These are phyloP conservation scores for Mythimna impura DNA, from an alignment of 2,888 invertebrate genomes.

Conservation along the genomic window DNA sequence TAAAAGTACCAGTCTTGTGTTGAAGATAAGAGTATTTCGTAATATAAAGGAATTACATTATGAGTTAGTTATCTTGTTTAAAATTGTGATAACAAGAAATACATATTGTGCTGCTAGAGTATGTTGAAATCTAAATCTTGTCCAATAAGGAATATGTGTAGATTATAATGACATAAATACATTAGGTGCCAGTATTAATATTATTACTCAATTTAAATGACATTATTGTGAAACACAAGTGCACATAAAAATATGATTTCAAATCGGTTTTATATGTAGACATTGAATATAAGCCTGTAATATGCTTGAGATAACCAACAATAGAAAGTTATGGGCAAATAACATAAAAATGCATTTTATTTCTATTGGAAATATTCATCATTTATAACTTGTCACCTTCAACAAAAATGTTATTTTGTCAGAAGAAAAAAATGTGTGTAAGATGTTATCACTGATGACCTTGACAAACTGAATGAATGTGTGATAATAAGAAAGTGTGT, in stretches of 20 bases:
- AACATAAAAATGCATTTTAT: constrained; percentile 13
- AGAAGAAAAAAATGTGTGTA: neutral
- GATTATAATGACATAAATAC: constrained; percentile 25
- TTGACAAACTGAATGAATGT: constrained; percentile 30
- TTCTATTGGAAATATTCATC: constrained; percentile 5
- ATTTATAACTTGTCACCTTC: neutral
- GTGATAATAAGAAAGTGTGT: constrained; percentile 21
- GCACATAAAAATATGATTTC: neutral
- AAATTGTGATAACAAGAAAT: constrained; percentile 58
- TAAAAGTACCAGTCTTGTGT: constrained; percentile 52
- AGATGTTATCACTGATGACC: constrained; percentile 37
- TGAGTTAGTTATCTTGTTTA: constrained; percentile 60
- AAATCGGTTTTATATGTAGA: neutral
- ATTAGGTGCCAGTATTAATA: neutral
- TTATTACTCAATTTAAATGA: constrained; percentile 8
- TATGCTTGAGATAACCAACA: constrained; percentile 24
- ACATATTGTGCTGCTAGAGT: constrained; percentile 38
- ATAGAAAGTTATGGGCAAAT: constrained; percentile 22
- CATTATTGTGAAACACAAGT: neutral
- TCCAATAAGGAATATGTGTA: constrained; percentile 42
- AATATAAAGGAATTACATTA: constrained; percentile 51
- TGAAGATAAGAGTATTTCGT: constrained; percentile 57
- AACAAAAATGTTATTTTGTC: neutral
- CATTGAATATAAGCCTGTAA: constrained; percentile 12
- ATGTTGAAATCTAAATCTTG: constrained; percentile 36